phyloP scores from a whole-genome alignment of 2,113 vertebrate genomes.

The Gasterosteus nipponicus region DNA sequence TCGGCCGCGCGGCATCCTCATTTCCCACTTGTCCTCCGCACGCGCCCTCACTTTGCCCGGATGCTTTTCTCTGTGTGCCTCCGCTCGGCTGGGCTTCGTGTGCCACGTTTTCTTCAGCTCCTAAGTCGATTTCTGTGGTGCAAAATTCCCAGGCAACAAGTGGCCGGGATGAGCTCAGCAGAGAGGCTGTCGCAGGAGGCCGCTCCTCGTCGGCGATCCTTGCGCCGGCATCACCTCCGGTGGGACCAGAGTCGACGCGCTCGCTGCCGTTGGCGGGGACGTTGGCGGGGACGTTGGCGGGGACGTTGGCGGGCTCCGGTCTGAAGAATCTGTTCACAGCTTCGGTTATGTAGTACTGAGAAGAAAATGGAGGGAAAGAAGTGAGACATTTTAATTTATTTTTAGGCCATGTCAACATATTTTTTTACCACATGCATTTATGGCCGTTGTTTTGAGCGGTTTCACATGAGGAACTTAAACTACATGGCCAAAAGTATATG shows the following conservation, averaged over 20 bases:
- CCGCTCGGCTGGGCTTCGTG: conserved; percentile 1
- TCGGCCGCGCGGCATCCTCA: background rate
- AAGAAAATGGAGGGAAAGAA: conserved; percentile 27
- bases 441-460: background rate
- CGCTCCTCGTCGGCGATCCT: conserved; percentile 16
- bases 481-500: background rate
- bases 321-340: conserved; percentile 75
- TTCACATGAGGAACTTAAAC: background rate
- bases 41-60: background rate
- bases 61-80: conserved; percentile 9
- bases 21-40: conserved; percentile 30
- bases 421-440: background rate
- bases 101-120: background rate
- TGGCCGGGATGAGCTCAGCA: background rate
- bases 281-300: too few relatives aligned
- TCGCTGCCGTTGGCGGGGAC: conserved; percentile 15
- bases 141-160: conserved; percentile 40
- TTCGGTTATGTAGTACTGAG: conserved; percentile 72
- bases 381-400: background rate
- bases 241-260: background rate
- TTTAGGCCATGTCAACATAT: background rate
- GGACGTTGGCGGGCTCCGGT: conserved; percentile 42
- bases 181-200: background rate
- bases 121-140: conserved; percentile 11
- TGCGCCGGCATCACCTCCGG: background rate